Percentiles rank a stretch among this genome's conserved stretches.
phyloP scores from a whole-genome alignment of 2,113 vertebrate genomes.

The Engraulis encrasicolus region DNA sequence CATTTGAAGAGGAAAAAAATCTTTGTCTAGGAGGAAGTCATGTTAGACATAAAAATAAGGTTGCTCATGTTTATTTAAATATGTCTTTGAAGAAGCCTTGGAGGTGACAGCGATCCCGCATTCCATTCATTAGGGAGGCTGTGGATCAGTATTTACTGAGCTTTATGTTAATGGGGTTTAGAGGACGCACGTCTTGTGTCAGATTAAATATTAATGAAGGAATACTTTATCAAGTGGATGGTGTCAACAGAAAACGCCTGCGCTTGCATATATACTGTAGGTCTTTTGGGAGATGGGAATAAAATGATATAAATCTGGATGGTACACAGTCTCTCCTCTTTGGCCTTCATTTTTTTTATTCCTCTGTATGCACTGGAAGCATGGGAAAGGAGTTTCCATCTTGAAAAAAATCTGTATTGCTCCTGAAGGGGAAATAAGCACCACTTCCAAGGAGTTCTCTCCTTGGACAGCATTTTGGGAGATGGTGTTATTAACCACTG shows the following conservation, averaged over 20 bases:
- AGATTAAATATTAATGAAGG: slow-evolving; percentile 57
- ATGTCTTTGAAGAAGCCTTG: slow-evolving; percentile 49
- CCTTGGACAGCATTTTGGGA: slow-evolving; percentile 45
- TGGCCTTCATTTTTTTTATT: slow-evolving; percentile 32
- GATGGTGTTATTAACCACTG: slow-evolving; percentile 58
- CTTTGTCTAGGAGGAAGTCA: slow-evolving; percentile 34
- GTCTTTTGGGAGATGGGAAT: background rate
- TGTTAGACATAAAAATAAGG: slow-evolving; percentile 52
- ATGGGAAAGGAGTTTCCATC: slow-evolving; percentile 59
- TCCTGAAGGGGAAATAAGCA: slow-evolving; percentile 58
- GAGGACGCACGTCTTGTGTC: slow-evolving; percentile 44
- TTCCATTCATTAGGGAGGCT: slow-evolving; percentile 50
- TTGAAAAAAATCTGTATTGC: slow-evolving; percentile 48
- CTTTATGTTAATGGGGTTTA: slow-evolving; percentile 51
- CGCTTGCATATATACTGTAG: slow-evolving; percentile 39
- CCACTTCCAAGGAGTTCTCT: slow-evolving; percentile 55
- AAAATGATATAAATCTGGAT: slow-evolving; percentile 46
- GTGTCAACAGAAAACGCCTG: slow-evolving; percentile 37
- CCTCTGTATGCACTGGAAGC: slow-evolving; percentile 42
- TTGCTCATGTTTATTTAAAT: slow-evolving; percentile 56
- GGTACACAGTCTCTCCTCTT: slow-evolving; percentile 28
- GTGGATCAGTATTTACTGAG: slow-evolving; percentile 47
- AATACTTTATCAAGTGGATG: slow-evolving; percentile 43
- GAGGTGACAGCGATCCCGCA: slow-evolving; percentile 45
- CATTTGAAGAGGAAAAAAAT: slow-evolving; percentile 2